These are phyloP conservation scores for Caenorhabditis sinica DNA, from an alignment of 2,888 invertebrate genomes.

Conservation along the genomic window DNA sequence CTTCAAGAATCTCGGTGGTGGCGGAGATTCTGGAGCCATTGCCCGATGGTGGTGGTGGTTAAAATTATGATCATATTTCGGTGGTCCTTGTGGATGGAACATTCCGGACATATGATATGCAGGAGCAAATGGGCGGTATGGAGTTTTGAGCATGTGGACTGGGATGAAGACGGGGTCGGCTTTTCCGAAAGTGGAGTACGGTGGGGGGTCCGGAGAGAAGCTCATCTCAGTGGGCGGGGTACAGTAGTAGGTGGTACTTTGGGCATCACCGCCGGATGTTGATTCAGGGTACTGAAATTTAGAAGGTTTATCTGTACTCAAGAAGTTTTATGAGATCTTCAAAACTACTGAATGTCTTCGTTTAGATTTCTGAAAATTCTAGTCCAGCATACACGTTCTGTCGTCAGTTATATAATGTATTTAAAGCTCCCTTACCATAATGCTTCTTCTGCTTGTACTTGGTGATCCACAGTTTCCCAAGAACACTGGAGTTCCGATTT, in stretches of 20 bases:
- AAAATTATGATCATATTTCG: slow-evolving; percentile 60
- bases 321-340: too few species aligned
- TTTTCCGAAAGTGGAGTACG: slow-evolving; percentile 65
- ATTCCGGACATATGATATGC: slow-evolving; percentile 47
- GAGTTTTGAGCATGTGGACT: slow-evolving; percentile 68
- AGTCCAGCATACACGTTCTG: too few species aligned
- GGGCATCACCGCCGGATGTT: slow-evolving; percentile 42
- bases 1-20: slow-evolving; percentile 66
- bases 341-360: too few species aligned
- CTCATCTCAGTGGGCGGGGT: slow-evolving; percentile 66
- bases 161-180: slow-evolving; percentile 66
- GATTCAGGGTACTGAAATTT: slow-evolving; percentile 67
- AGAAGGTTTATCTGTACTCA: not conserved
- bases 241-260: slow-evolving; percentile 64
- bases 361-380: too few species aligned
- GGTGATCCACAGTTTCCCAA: slow-evolving; percentile 59
- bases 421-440: slow-evolving; percentile 33
- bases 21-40: slow-evolving; percentile 44
- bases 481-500: slow-evolving; percentile 69
- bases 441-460: slow-evolving; percentile 15
- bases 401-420: too few species aligned
- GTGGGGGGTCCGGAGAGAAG: slow-evolving; percentile 62
- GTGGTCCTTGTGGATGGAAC: slow-evolving; percentile 56
- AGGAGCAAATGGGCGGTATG: slow-evolving; percentile 66
- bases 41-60: slow-evolving; percentile 7